Base-by-base conservation (phyloP, 2,113 vertebrate genomes). In the Triplophysa dalaica region DNA sequence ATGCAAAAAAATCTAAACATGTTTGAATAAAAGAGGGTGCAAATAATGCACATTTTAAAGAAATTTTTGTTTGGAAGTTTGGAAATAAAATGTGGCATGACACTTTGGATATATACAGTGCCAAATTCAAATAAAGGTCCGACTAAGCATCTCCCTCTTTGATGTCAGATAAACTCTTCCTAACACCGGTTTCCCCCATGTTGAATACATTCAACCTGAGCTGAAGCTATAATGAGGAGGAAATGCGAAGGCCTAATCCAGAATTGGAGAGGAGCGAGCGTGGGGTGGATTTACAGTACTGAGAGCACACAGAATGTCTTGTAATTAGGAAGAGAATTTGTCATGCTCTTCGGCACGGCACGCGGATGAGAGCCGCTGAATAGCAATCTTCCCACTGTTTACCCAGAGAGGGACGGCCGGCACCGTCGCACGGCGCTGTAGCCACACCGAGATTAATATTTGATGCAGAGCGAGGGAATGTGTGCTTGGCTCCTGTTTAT, bases 371-470 rank as follows among this genome's bases (percentile, higher is more conserved):
- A 92, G 93, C 90, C 91, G 91, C 92, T 91, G 92, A 92, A 93
- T 92, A 91, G 91, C 94, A 94, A 94, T 95, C 93, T 94, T 90
- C 89, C 89, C 48, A 81, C 90, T 97, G 95, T 98, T 98, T 97
- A 95, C 95, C 92, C 88, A 95, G 92, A 93, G 89, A 93, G 91
- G 90, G 85, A 83, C 91, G 93, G 88, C 91, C 90, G 90, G 87
- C 88, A 83, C 87, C 87, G 90, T 90, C 91, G 93, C 94, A 90
- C 92, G 87, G 91, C 90, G 87, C 92, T 88, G 91, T 91, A 77
- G 93, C 92, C 94, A 94, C 82, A 70, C 91, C 89, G 87, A 93
- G 93, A 97, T 98, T 97, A 97, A 98, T 98, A 96, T 97, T 98
- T 99, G 96, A 98, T 98, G 96, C 93, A 89, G 91, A 88, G 85